Base-by-base conservation (phyloP, 2,113 vertebrate species). In the Cottus gobio region DNA sequence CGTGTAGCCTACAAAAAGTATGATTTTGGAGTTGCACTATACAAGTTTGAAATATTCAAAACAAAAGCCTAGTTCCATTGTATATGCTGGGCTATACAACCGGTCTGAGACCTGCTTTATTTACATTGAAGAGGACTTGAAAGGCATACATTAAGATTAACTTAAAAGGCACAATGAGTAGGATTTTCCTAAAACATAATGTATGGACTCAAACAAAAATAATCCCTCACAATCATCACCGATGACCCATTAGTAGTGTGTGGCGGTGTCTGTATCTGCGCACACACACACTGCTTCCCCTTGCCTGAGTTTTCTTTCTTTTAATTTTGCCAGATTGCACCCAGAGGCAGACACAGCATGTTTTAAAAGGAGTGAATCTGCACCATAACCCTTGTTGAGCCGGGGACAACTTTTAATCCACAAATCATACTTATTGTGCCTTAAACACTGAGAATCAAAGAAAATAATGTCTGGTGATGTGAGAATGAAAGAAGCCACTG, bases 61-160 rank as follows among this genome's bases (percentile, higher is more conserved):
- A 72, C 60, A 75, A 77, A 82, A 5, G 13, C 65, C 37, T 74
- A 63, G 76, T 83, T 82, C 73, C 84, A 83, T 77, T 69, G 83
- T 71, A 80, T 68, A 74, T 80, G 82, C 70, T 81, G 83, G 67
- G 65, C 80, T 79, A 62, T 61, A 85, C 68, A 87, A 71, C 50
- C 11, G 42, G 66, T 80, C 80, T 81, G 69, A 80, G 72, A 87
- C 69, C 82, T 71, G 84, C 39, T 84, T 79, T 89, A 93, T 90
- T 88, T 89, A 90, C 87, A 91, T 0, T n/a, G 28, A 78, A 78
- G n/a, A 77, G 15, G 42, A 54, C 34, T 39, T 22, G 42, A 68
- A 16, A 60, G 61, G 77, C 16, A 77, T 26, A 54, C 34, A 57
- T 74, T 57, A 48, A 68, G 61, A 46, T 85, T 22, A 83, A 72